Evolutionary conservation across 2,888 invertebrate species (phyloP).

Genomic region (Laothoe populi): DNA sequence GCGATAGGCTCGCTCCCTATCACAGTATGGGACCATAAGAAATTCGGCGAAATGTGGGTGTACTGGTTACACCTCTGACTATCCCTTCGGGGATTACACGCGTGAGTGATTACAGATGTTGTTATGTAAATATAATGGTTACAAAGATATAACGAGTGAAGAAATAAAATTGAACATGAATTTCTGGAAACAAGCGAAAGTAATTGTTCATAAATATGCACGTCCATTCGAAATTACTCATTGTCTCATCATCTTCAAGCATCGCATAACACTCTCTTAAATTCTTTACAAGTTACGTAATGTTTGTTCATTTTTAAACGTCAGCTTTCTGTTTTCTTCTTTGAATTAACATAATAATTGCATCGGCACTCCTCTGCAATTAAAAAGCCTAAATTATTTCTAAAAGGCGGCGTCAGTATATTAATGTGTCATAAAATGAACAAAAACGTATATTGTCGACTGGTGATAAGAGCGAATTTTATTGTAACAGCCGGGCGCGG

Average conservation of each 20-base stretch:
- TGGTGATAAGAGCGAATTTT: conserved; percentile 64
- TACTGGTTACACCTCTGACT: no score
- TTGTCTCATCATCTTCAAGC: conserved; percentile 17
- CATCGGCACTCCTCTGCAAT: conserved; percentile 10
- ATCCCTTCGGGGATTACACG: no score
- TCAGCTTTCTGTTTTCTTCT: conserved; percentile 14
- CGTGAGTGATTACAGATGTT: background rate
- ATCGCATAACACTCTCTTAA: conserved; percentile 1
- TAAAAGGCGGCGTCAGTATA: background rate
- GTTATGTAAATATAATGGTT: background rate
- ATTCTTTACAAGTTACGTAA: conserved; percentile 7
- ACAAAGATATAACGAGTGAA: background rate
- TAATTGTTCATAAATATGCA: conserved; percentile 1
- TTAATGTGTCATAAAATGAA: conserved; percentile 27
- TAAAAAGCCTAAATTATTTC: background rate
- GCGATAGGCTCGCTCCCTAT: no score
- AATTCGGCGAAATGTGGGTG: no score
- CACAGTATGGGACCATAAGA: no score
- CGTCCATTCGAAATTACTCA: background rate
- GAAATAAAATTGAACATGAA: background rate
- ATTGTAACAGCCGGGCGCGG: conserved; percentile 60
- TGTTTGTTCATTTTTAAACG: conserved; percentile 15
- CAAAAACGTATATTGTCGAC: conserved; percentile 48
- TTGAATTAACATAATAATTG: conserved; percentile 17
- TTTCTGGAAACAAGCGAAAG: background rate